These are phyloP conservation scores for Paraescarpia echinospica DNA, from an alignment of 1,140 invertebrate genomes.

Conservation along the genomic window DNA sequence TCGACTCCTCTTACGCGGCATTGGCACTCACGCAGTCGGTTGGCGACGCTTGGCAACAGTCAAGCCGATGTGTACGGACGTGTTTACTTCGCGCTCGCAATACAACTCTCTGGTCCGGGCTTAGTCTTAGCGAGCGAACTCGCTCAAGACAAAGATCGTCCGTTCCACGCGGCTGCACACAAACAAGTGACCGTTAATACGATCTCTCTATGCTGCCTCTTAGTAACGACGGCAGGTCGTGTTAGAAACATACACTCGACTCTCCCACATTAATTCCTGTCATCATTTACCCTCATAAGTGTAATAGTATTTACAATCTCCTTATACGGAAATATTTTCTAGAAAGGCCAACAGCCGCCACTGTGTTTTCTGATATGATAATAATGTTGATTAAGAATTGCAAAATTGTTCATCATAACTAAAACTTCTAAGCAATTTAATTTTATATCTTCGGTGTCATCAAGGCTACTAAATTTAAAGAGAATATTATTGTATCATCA, in stretches of 20 bases:
- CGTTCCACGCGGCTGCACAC: background rate
- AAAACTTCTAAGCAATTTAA: background rate
- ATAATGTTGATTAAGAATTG: background rate
- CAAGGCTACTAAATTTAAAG: background rate
- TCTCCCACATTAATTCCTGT: background rate
- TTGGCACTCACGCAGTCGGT: background rate
- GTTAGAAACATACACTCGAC: background rate
- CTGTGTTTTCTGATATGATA: background rate
- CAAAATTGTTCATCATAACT: background rate
- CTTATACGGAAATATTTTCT: background rate
- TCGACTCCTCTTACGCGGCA: background rate
- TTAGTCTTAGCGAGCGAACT: background rate
- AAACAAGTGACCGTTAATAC: background rate
- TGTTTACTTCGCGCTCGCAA: background rate
- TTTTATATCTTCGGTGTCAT: too few species aligned
- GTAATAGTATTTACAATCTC: too few species aligned
- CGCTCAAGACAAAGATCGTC: background rate
- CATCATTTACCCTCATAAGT: background rate
- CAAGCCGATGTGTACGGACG: background rate
- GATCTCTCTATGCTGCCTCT: background rate
- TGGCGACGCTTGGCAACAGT: background rate
- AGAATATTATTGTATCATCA: background rate
- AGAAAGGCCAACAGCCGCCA: background rate
- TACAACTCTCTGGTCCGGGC: background rate
- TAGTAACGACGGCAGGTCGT: background rate